Conservation (phyloP, 1,140 invertebrate genomes). For the Brachionus manjavacas region DNA sequence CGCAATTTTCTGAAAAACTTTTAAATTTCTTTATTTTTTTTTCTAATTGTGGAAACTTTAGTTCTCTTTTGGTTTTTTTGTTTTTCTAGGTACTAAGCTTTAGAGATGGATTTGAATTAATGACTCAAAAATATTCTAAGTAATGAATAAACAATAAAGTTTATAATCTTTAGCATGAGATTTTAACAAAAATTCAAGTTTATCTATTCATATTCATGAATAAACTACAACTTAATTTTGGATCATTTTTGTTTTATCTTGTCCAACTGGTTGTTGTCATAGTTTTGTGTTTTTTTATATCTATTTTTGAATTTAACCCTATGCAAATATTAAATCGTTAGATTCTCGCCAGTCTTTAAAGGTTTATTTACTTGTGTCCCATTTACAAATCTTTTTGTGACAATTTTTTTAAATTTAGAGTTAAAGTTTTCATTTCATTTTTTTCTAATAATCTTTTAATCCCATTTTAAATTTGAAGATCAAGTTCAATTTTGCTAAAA, state of each 20-base stretch:
- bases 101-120: neutral
- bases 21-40: neutral
- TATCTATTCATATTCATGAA: slow-evolving; percentile 24
- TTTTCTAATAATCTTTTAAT: neutral
- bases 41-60: neutral
- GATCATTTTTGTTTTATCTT: slow-evolving; percentile 7
- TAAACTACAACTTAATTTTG: slow-evolving; percentile 6
- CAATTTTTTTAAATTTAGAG: neutral
- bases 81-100: neutral
- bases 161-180: slow-evolving; percentile 2
- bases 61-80: neutral
- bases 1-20: neutral
- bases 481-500: neutral
- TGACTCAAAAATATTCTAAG: neutral
- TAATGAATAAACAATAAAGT: slow-evolving; percentile 2
- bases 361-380: slow-evolving; percentile 25
- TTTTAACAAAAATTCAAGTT: slow-evolving; percentile 18
- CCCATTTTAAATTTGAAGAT: neutral
- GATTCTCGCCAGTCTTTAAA: slow-evolving; percentile 10
- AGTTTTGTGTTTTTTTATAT: neutral
- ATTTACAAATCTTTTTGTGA: neutral
- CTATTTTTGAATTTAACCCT: neutral
- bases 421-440: neutral
- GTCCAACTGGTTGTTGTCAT: slow-evolving; percentile 10
- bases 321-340: slow-evolving; percentile 6